Conservation (phyloP, 2,113 vertebrate species). For the Sigmodon hispidus region DNA sequence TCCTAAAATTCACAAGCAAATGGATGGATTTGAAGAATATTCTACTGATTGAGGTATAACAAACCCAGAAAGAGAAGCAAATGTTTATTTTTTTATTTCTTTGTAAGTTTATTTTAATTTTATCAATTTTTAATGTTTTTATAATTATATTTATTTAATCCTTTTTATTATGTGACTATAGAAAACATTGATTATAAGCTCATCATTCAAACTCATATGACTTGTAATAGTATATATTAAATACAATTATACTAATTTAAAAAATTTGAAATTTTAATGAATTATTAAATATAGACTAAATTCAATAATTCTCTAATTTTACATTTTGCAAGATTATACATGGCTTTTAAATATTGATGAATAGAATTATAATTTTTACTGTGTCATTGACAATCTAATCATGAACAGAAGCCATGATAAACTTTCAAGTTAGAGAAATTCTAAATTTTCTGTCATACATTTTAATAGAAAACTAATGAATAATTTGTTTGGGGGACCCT, state of each 20-base stretch:
- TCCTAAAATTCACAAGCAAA: too few relatives aligned
- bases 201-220: not conserved
- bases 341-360: not conserved
- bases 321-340: not conserved
- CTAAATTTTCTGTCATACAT: not conserved
- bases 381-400: not conserved
- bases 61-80: too few relatives aligned
- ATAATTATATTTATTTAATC: not conserved
- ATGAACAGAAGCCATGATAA: not conserved
- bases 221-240: not conserved
- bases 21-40: too few relatives aligned
- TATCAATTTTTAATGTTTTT: not conserved
- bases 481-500: not conserved
- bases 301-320: not conserved
- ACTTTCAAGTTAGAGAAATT: not conserved
- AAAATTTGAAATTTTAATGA: not conserved
- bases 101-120: not conserved
- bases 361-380: not conserved
- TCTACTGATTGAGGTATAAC: too few relatives aligned
- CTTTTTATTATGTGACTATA: not conserved
- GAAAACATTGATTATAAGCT: not conserved
- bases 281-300: not conserved
- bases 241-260: not conserved
- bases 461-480: not conserved
- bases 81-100: not conserved